A percentile compares a stretch with the other conserved stretches of the same genome.
phyloP scores from a whole-genome alignment of 2,797 vertebrate genomes.

The Gouania willdenowi region DNA sequence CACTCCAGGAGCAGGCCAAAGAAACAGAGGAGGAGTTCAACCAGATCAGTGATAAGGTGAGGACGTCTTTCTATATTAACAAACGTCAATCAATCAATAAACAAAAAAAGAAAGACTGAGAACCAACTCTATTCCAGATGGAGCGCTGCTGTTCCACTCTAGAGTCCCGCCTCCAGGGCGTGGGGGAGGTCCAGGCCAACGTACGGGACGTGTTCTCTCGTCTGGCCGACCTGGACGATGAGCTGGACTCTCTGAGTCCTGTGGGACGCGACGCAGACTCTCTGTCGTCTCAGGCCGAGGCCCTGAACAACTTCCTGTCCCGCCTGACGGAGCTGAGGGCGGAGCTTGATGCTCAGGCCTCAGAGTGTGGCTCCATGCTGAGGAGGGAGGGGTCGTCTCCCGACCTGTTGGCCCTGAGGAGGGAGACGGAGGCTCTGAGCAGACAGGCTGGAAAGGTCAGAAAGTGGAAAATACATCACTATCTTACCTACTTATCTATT shows the following conservation, averaged over 20 bases:
- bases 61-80: too few species aligned
- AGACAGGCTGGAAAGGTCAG: slow-evolving; percentile 87
- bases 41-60: slow-evolving; percentile 82
- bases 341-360: slow-evolving; percentile 82
- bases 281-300: slow-evolving; percentile 90
- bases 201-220: slow-evolving; percentile 94
- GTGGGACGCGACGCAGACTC: slow-evolving; percentile 89
- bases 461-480: too few species aligned
- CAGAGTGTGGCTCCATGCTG: slow-evolving; percentile 87
- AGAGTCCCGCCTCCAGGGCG: slow-evolving; percentile 90
- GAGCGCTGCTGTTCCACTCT: slow-evolving; percentile 83
- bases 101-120: not conserved
- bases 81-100: too few species aligned
- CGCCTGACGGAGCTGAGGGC: slow-evolving; percentile 75
- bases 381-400: slow-evolving; percentile 89
- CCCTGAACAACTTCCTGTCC: slow-evolving; percentile 80
- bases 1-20: slow-evolving; percentile 80
- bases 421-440: slow-evolving; percentile 89
- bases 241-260: slow-evolving; percentile 90
- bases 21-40: slow-evolving; percentile 81
- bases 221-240: slow-evolving; percentile 90
- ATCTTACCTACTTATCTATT: too few species aligned
- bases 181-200: slow-evolving; percentile 85
- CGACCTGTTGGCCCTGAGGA: slow-evolving; percentile 87
- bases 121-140: slow-evolving; percentile 52